These are phyloP conservation scores for Momotus momota DNA, from an alignment of 2,797 vertebrate species.

Conservation along the genomic window DNA sequence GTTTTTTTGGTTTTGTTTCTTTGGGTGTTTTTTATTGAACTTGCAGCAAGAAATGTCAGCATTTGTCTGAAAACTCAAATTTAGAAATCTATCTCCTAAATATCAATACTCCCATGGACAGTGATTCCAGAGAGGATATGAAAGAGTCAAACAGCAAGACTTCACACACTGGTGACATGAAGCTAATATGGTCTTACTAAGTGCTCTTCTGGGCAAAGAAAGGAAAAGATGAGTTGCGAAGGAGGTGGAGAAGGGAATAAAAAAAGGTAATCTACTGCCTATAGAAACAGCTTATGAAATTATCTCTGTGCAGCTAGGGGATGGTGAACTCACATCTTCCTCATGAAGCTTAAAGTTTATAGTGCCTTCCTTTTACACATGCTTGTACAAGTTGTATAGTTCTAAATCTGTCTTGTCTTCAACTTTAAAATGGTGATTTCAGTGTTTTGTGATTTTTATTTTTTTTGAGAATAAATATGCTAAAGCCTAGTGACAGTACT, in stretches of 20 bases:
- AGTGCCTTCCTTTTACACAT: background rate
- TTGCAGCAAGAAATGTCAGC: background rate
- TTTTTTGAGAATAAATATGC: background rate
- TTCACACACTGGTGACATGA: background rate
- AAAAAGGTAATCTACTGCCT: background rate
- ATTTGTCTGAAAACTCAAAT: background rate
- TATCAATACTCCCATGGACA: background rate
- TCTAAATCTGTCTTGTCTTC: background rate
- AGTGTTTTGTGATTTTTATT: background rate
- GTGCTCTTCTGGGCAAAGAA: background rate
- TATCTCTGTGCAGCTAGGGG: background rate
- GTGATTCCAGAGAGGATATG: background rate
- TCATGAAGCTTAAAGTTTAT: background rate
- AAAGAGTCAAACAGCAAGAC: background rate
- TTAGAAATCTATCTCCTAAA: background rate
- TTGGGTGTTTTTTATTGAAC: background rate
- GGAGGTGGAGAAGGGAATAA: accelerated
- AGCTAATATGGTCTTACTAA: background rate
- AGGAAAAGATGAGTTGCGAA: background rate
- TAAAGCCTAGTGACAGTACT: background rate
- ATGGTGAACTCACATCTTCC: background rate
- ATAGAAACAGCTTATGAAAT: background rate
- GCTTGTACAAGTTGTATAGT: background rate
- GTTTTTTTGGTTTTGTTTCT: no score
- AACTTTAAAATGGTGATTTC: background rate